A percentile compares a stretch with the other conserved stretches of the same genome.
These are phyloP conservation scores for Drosophila auraria DNA, from an alignment of 1,140 invertebrate species.

Conservation along the genomic window DNA sequence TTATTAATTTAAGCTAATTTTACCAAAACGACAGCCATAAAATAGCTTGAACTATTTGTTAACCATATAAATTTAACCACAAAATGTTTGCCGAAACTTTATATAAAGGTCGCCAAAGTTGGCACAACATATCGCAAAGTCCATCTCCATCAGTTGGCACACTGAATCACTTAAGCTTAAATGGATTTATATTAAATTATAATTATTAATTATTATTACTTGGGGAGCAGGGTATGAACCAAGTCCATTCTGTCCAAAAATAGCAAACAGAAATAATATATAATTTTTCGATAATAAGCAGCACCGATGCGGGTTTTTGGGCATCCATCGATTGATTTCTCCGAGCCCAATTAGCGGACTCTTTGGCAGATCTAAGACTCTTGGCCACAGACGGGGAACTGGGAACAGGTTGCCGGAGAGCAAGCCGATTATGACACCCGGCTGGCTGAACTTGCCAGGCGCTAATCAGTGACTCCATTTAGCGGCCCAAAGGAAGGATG, in stretches of 20 bases:
- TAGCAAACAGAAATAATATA: background rate
- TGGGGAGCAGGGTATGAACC: background rate
- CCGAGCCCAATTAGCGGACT: constrained; percentile 34
- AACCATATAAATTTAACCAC: constrained; percentile 13
- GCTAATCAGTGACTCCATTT: constrained; percentile 39
- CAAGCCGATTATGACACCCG: constrained; percentile 41
- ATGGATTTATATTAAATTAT: background rate
- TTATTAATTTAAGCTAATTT: constrained; percentile 34
- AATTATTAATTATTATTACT: background rate
- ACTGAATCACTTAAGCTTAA: constrained; percentile 30
- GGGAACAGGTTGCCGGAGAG: constrained; percentile 37
- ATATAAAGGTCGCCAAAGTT: constrained; percentile 23
- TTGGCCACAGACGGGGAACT: constrained; percentile 22
- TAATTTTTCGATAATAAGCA: constrained; percentile 6
- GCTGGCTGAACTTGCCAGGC: constrained; percentile 46
- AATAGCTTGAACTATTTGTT: constrained; percentile 20
- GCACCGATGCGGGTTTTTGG: background rate
- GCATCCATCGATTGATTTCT: constrained; percentile 24
- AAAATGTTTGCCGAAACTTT: constrained; percentile 18
- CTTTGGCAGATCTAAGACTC: constrained; percentile 22
- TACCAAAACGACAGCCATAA: constrained; percentile 18
- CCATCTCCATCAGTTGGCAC: background rate
- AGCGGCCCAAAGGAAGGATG: constrained; percentile 6
- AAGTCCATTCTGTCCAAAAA: background rate
- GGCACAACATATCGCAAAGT: constrained; percentile 5